A percentile compares a stretch with the other conserved stretches of the same genome.
phyloP scores from a whole-genome alignment of 2,113 vertebrate genomes.

The Zosterops lateralis region DNA sequence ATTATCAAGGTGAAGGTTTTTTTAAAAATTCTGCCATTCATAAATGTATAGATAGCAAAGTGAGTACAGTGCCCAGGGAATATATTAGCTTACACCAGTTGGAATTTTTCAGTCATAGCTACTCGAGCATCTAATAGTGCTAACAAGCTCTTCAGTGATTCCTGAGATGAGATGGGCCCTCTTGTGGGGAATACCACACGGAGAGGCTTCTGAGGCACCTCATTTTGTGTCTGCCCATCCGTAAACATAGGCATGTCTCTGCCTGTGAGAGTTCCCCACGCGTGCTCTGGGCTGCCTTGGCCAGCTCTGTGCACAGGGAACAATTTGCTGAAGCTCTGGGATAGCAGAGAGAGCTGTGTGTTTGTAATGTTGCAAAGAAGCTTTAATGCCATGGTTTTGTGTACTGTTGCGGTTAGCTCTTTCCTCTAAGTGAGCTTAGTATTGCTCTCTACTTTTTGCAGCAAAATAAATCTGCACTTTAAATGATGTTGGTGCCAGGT shows the following conservation, averaged over 20 bases:
- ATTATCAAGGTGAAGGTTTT: not conserved
- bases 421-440: not conserved
- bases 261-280: not conserved
- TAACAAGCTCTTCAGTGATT: not conserved
- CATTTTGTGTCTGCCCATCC: not conserved
- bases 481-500: not conserved
- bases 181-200: not conserved
- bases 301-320: not conserved
- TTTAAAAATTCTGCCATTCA: not conserved
- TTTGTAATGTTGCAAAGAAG: not conserved
- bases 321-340: not conserved
- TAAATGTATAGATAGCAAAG: not conserved
- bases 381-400: not conserved
- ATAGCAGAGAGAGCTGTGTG: not conserved
- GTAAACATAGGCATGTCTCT: not conserved
- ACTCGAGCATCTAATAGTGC: not conserved
- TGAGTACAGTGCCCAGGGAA: not conserved
- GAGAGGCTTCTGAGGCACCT: not conserved
- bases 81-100: not conserved
- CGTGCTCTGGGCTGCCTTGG: rapidly evolving
- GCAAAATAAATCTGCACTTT: not conserved
- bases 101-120: not conserved
- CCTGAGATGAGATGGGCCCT: not conserved
- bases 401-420: not conserved
- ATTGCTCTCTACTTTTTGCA: not conserved